phyloP scores from a whole-genome alignment of 92 coral and sea anemone genomes.

The Pocillopora meandrina region DNA sequence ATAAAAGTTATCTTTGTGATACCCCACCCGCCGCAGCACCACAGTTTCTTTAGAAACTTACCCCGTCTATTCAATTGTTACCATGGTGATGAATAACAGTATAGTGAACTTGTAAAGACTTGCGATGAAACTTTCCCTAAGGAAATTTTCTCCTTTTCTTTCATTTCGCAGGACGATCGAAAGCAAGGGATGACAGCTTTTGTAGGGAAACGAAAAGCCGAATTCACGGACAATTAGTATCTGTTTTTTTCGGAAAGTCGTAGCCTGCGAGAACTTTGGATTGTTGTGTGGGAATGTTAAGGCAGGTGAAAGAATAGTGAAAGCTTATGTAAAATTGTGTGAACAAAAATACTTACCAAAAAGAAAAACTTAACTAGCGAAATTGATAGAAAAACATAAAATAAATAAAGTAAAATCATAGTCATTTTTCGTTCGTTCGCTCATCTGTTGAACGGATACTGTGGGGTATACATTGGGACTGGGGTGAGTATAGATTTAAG shows the following conservation, averaged over 20 bases:
- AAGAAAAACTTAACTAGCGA: neutral
- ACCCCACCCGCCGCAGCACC: too few relatives aligned
- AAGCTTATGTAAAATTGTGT: neutral
- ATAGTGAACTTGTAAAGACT: neutral
- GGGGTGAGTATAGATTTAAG: too few relatives aligned
- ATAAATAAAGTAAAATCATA: too few relatives aligned
- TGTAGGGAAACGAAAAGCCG: constrained; percentile 87
- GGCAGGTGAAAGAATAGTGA: neutral
- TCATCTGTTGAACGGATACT: too few relatives aligned
- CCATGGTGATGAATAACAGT: neutral
- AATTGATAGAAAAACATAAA: too few relatives aligned
- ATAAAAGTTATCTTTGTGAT: too few relatives aligned
- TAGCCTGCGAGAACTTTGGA: neutral
- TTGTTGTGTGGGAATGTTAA: neutral
- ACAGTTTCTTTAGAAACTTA: too few relatives aligned
- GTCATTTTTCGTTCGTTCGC: too few relatives aligned
- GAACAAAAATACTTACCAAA: neutral
- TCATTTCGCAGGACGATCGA: constrained; percentile 80
- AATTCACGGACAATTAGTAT: constrained; percentile 78
- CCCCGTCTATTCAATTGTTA: too few relatives aligned
- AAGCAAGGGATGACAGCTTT: constrained; percentile 97
- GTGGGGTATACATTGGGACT: too few relatives aligned
- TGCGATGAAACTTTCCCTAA: neutral
- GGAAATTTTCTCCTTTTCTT: neutral
- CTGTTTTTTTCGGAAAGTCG: neutral